Base-by-base conservation (phyloP, 2,797 vertebrate species). In the Chelon auratus region DNA sequence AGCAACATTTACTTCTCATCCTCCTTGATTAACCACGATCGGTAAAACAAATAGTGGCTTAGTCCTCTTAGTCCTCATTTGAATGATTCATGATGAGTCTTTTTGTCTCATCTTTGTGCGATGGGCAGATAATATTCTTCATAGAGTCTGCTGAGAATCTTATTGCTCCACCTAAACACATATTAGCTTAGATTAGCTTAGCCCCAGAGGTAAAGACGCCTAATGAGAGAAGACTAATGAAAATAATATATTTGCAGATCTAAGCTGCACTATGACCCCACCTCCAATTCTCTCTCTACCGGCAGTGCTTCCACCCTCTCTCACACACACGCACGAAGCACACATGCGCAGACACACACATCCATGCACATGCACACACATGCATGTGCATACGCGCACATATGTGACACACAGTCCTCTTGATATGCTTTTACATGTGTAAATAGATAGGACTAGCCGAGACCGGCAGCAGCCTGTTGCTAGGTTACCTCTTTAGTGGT, bases 401-500 rank as follows among this genome's bases (percentile, higher is more conserved):
- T 18, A 52, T 51, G 73, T 15, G 33, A 33, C 62, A 62, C 77
- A 57, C 50, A 22, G 40, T 39, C 68, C 53, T 54, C 68, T 73
- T 62, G 42, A 73, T 87, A 58, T 85, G 82, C 51, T 78, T 88
- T 86, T 86, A 89, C 85, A 82, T 87, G 81, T 73, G 68, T 82
- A 88, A 91, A 91, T 80, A 89, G 80, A 85, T 71, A 77, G 73
- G 80, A 91, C 87, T 68, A 82, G 78, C 72, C 75, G 77, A 83
- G 80, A 89, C 91, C 86, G 85, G 88, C 80, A 88, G 83, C 87
- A 92, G 93, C 87, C 90, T 93, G 94, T 95, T 95, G 94, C 94
- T 94, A 95, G 93, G 94, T 94, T 91, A 95, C 94, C 89, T 89
- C 80, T 92, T 92, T 87, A 89, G 87, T 93, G 85, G 92, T 87